Evolutionary conservation across 2,797 vertebrate species (phyloP).

Genomic region (Prunella strophiata): DNA sequence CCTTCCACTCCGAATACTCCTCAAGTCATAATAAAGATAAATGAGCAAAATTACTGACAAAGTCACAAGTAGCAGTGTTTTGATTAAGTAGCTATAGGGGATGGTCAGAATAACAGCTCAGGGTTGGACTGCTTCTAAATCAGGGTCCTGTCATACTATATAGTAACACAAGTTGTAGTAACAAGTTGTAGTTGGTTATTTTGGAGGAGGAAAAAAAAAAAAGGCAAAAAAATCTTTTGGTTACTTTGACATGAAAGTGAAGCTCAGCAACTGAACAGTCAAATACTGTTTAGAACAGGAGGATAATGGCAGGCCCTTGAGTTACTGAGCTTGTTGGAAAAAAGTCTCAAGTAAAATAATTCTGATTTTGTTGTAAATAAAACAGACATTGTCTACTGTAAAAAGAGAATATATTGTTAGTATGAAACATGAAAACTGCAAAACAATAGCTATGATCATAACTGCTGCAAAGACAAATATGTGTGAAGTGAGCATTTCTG

Average conservation of each 20-base stretch:
- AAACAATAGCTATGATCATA: neutral
- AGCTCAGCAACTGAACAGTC: neutral
- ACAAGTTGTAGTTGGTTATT: conserved; percentile 11
- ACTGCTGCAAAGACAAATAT: neutral
- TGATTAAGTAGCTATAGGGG: conserved; percentile 73
- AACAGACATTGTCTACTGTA: neutral
- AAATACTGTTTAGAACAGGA: neutral
- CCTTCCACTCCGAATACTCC: conserved; percentile 68
- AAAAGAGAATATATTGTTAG: conserved; percentile 2
- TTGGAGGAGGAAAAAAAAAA: neutral
- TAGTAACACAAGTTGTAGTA: conserved; percentile 14
- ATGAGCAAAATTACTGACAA: conserved; percentile 77
- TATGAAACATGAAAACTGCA: neutral
- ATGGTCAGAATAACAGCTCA: conserved; percentile 72
- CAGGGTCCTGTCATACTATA: conserved; percentile 40
- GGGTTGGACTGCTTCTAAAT: conserved; percentile 61
- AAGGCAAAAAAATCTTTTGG: neutral
- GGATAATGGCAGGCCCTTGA: neutral
- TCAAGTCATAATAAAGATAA: conserved; percentile 76
- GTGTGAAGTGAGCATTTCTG: neutral
- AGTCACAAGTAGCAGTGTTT: conserved; percentile 72
- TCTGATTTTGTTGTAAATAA: conserved; percentile 8
- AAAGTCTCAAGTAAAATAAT: neutral
- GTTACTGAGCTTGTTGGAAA: neutral
- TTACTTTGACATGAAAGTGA: neutral